Evolutionary conservation across 2,888 invertebrate species (phyloP).

Genomic region (Pristionchus entomophagus): DNA sequence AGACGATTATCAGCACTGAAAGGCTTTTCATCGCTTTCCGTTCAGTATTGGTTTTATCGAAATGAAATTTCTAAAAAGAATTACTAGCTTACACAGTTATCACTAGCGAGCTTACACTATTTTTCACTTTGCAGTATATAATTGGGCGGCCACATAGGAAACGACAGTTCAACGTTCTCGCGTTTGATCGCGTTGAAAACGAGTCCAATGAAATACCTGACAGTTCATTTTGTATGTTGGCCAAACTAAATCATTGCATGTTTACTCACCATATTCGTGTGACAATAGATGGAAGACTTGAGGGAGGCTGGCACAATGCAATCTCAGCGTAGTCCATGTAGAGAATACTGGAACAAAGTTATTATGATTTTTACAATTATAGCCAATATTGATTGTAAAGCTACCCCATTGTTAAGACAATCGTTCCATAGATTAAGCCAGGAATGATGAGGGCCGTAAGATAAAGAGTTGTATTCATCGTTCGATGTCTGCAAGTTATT

Average conservation of each 20-base stretch:
- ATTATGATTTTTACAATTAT: too few species aligned
- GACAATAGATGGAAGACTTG: not conserved
- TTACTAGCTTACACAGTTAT: too few species aligned
- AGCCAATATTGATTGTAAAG: too few species aligned
- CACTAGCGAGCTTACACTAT: too few species aligned
- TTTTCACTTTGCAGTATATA: not conserved
- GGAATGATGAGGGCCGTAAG: not conserved
- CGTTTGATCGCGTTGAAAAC: conserved; percentile 4
- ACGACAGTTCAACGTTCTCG: too few species aligned
- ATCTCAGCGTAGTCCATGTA: not conserved
- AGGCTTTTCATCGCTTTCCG: conserved; percentile 28
- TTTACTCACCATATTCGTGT: conserved; percentile 1
- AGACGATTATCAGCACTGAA: not conserved
- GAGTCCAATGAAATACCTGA: conserved; percentile 1
- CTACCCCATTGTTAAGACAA: not conserved
- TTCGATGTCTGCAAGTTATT: not conserved
- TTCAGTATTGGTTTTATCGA: not conserved
- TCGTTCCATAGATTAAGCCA: not conserved
- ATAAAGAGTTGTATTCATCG: not conserved
- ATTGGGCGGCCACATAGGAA: not conserved
- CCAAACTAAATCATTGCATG: too few species aligned
- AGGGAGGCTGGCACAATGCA: not conserved
- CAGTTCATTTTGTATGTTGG: too few species aligned
- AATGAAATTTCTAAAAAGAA: not conserved
- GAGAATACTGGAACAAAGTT: not conserved